A percentile compares a stretch with the other conserved stretches of the same genome.
Conservation (phyloP, 35 echinoderm and acorn worm species). For the Chiridota heheva region DNA sequence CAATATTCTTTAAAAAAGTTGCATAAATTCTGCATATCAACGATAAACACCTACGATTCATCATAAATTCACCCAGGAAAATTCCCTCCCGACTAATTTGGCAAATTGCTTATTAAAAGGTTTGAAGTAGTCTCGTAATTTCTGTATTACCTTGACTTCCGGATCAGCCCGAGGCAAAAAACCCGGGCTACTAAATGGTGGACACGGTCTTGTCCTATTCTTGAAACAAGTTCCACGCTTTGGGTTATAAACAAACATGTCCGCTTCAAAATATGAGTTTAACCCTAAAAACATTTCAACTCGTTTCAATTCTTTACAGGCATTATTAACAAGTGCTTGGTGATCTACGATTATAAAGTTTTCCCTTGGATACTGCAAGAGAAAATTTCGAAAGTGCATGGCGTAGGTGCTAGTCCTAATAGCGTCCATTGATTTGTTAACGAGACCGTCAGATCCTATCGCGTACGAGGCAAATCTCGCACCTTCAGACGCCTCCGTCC, state of each 20-base stretch:
- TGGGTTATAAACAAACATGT: conserved; percentile 77
- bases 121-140: conserved; percentile 64
- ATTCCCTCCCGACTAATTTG: conserved; percentile 40
- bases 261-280: conserved; percentile 46
- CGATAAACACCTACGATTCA: no score
- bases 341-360: conserved; percentile 66
- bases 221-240: conserved; percentile 54
- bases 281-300: conserved; percentile 72
- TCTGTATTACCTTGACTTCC: conserved; percentile 32
- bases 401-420: conserved; percentile 66
- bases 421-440: conserved; percentile 72
- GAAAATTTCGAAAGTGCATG: conserved; percentile 78
- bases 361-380: conserved; percentile 70
- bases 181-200: conserved; percentile 81
- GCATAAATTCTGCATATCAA: no score
- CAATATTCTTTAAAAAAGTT: no score
- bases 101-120: conserved; percentile 63
- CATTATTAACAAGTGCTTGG: conserved; percentile 47
- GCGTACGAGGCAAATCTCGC: conserved; percentile 39
- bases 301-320: conserved; percentile 57
- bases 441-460: conserved; percentile 39
- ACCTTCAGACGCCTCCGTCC: conserved; percentile 31
- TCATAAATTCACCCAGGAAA: conserved; percentile 55
- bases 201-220: conserved; percentile 51
- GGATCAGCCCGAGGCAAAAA: conserved; percentile 72